These are phyloP conservation scores for Aurelia coerulea DNA, from an alignment of 30 jellyfish, hydroid and myxozoan species.

Conservation along the genomic window DNA sequence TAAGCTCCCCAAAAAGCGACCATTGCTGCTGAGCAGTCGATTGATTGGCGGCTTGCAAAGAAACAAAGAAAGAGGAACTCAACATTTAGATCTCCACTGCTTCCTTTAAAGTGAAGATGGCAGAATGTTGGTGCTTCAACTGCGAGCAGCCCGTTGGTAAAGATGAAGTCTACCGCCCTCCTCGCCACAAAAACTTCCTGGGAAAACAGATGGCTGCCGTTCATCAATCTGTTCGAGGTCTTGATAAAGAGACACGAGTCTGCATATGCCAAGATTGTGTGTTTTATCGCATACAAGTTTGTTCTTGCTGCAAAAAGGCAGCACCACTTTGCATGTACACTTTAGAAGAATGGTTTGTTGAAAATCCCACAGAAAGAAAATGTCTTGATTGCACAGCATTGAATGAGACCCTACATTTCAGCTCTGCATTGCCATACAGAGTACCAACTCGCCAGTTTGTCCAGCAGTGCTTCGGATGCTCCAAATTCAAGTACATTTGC, in stretches of 20 bases:
- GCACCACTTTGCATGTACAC: constrained; percentile 97
- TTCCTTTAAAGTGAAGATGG: constrained; percentile 26
- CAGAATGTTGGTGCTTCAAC: constrained; percentile 84
- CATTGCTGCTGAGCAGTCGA: too few relatives aligned
- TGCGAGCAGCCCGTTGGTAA: constrained; percentile 86
- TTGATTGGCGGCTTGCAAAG: too few relatives aligned
- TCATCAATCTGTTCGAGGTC: constrained; percentile 28
- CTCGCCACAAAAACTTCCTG: constrained; percentile 66
- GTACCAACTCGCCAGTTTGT: constrained; percentile 84
- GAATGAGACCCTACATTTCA: constrained; percentile 73
- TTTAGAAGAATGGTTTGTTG: constrained; percentile 84
- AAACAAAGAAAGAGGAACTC: too few relatives aligned
- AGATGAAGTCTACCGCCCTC: constrained; percentile 75
- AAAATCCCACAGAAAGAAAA: constrained; percentile 63
- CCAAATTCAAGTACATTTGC: constrained; percentile 83
- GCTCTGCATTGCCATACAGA: constrained; percentile 43
- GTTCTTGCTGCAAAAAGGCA: constrained; percentile 78
- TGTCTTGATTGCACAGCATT: constrained; percentile 96
- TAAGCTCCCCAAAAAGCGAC: too few relatives aligned
- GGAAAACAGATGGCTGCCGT: constrained; percentile 76
- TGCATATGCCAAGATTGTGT: constrained; percentile 96
- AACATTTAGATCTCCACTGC: neutral
- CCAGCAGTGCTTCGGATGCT: constrained; percentile 83
- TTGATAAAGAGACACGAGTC: constrained; percentile 49
- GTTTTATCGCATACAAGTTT: constrained; percentile 82